Base-by-base conservation (phyloP, 2,888 invertebrate species). In the Leptopilina myrica region DNA sequence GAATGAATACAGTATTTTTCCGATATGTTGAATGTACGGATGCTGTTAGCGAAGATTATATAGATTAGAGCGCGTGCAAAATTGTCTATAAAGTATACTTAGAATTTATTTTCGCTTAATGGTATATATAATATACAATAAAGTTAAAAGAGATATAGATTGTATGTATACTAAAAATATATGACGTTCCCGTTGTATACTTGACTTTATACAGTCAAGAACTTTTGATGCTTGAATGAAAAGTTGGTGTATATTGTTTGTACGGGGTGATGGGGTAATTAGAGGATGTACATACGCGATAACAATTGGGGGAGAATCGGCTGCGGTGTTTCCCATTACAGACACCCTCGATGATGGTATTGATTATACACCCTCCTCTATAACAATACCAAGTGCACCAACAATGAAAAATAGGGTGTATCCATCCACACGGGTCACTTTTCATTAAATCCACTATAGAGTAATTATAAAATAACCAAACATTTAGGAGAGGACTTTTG, bases 351-450 rank as follows among this genome's bases (percentile, higher is more conserved):
- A 86, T 86, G 87, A 86, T 85, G 84, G 84, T 90, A 90, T 89
- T 89, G 89, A 90, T 90, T 90, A 90, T 90, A 88, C 88, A 89
- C 88, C 85, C 86, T 84, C 84, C 83, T 82, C 3, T 33, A 33
- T 33, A 84, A 85, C 85, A 85, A 84, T 84, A 73, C 77, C 20
- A 78, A 79, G 79, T 79, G 75, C 79, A 14, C 75, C 66, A 49
- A 20, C 78, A 78, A 40, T 56, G 59, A 33, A 59, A 40, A 56
- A 15, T 62, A 79, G 69, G 76, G 76, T 65, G 6, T 75, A 46
- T 33, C 33, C 33, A 46, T 33, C 33, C 33, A 33, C 33, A 69
- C 64, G 85, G 84, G 85, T 84, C 84, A 82, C 86, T 88, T 87
- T 80, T 87, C 88, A 88, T 88, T 88, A 20, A 20, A 88, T 87